Evolutionary conservation across 2,888 invertebrate species (phyloP).

Genomic region (Lutraria lutraria): DNA sequence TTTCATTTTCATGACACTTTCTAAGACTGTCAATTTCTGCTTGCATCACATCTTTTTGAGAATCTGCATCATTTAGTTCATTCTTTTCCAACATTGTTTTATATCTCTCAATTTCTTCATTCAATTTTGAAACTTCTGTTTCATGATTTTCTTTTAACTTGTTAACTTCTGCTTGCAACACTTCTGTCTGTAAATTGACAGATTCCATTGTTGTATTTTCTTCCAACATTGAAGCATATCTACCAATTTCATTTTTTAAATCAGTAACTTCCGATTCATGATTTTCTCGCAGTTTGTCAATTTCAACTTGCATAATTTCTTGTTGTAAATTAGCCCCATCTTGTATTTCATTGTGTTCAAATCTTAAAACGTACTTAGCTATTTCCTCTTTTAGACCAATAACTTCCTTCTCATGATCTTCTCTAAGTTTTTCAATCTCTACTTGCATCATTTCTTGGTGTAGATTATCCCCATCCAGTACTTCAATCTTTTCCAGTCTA

Average conservation of each 20-base stretch:
- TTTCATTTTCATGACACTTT: neutral
- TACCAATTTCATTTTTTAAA: constrained; percentile 40
- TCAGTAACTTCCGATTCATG: constrained; percentile 45
- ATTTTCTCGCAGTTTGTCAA: constrained; percentile 52
- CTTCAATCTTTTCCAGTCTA: constrained; percentile 10
- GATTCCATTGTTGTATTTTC: neutral
- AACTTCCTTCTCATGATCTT: constrained; percentile 3
- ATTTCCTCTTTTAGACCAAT: constrained; percentile 37
- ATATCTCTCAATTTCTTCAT: constrained; percentile 23
- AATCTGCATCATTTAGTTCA: neutral
- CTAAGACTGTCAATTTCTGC: neutral
- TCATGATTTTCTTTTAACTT: neutral
- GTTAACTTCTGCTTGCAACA: neutral
- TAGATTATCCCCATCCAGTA: neutral
- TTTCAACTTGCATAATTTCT: constrained; percentile 55
- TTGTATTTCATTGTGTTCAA: neutral
- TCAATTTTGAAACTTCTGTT: neutral
- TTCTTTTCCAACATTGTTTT: neutral
- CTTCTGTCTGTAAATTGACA: neutral
- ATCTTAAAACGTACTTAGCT: neutral
- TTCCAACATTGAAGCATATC: neutral
- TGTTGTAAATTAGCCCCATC: constrained; percentile 37
- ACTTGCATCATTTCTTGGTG: neutral
- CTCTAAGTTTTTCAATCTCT: neutral
- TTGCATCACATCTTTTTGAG: neutral